Evolutionary conservation across 2,113 vertebrate genomes (phyloP).

Genomic region (Taurulus bubalis): DNA sequence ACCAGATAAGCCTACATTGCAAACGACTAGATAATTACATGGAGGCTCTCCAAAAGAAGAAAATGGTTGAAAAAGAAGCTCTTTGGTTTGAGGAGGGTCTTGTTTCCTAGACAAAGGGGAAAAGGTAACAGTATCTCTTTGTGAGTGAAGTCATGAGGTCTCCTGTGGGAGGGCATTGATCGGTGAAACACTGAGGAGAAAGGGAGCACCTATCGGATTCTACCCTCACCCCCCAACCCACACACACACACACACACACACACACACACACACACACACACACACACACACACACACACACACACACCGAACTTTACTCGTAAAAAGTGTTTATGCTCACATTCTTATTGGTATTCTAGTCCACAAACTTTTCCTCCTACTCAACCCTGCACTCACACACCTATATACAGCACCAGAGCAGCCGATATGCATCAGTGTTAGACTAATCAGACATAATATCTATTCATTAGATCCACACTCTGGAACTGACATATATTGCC

Average conservation of each 20-base stretch:
- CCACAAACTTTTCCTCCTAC: constrained; percentile 49
- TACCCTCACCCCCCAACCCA: background rate
- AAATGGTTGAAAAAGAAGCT: constrained; percentile 58
- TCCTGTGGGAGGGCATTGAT: constrained; percentile 81
- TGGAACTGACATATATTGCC: constrained; percentile 16
- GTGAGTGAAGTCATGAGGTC: constrained; percentile 81
- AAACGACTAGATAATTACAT: constrained; percentile 62
- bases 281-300: constrained; percentile 38
- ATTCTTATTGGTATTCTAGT: constrained; percentile 46
- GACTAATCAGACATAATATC: constrained; percentile 38
- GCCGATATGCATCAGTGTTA: constrained; percentile 42
- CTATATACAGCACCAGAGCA: constrained; percentile 7
- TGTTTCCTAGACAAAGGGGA: constrained; percentile 72
- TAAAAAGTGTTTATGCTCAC: constrained; percentile 44
- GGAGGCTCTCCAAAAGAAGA: constrained; percentile 60
- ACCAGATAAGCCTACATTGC: constrained; percentile 32
- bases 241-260: constrained; percentile 34
- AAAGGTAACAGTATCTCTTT: constrained; percentile 79
- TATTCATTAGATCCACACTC: constrained; percentile 40
- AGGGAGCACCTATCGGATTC: constrained; percentile 72
- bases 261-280: constrained; percentile 29
- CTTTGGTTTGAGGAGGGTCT: constrained; percentile 67
- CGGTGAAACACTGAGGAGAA: constrained; percentile 67
- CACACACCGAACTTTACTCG: constrained; percentile 45
- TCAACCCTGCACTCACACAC: constrained; percentile 16